Evolutionary conservation across 2,797 vertebrate species (phyloP).

Genomic region (Sciurus vulgaris): DNA sequence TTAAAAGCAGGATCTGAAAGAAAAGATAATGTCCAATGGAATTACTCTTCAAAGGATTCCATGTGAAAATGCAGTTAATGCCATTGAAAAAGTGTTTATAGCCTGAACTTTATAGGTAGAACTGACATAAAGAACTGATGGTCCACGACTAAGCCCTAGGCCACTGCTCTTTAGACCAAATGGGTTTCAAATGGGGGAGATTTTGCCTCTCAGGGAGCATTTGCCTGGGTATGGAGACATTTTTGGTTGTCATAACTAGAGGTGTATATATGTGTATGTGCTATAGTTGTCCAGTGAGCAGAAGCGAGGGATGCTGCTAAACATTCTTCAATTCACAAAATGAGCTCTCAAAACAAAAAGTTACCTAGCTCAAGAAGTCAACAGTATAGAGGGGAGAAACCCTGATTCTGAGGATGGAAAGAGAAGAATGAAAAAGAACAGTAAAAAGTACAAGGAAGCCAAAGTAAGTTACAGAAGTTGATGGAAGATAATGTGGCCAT

Average conservation of each 20-base stretch:
- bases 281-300: not conserved
- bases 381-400: not conserved
- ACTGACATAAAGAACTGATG: conserved; percentile 30
- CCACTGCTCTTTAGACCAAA: not conserved
- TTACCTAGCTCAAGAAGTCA: not conserved
- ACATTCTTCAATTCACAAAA: not conserved
- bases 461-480: not conserved
- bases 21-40: not conserved
- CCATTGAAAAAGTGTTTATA: not conserved
- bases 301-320: not conserved
- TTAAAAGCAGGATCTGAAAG: conserved; percentile 22
- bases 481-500: not conserved
- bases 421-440: not conserved
- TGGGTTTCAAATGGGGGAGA: not conserved
- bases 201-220: not conserved
- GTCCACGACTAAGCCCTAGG: not conserved
- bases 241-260: not conserved
- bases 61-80: conserved; percentile 15
- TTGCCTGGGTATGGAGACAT: not conserved
- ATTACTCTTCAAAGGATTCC: conserved; percentile 14
- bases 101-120: not conserved
- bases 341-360: not conserved
- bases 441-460: not conserved
- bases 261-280: not conserved
- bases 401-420: not conserved